phyloP scores from a whole-genome alignment of 2,113 vertebrate genomes.

The Colistium nudipinnis region DNA sequence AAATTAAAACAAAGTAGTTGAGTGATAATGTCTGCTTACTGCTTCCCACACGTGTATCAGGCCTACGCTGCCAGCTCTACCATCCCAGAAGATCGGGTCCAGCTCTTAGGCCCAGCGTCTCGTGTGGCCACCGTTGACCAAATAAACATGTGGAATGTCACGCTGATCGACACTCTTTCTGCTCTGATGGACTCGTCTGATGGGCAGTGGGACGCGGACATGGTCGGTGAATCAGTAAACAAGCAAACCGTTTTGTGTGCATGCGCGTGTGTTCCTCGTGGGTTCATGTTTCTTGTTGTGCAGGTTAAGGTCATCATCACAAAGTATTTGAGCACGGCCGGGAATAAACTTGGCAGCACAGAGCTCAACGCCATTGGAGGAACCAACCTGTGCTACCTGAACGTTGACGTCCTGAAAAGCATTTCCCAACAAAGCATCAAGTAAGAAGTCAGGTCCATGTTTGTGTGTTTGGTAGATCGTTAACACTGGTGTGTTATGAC shows the following conservation, averaged over 20 bases:
- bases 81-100: slow-evolving; percentile 72
- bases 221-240: slow-evolving; percentile 54
- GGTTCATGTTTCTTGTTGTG: neutral
- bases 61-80: slow-evolving; percentile 46
- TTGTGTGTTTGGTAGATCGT: no score
- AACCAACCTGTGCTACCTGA: slow-evolving; percentile 81
- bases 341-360: slow-evolving; percentile 69
- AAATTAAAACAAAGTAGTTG: no score
- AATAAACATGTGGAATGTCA: slow-evolving; percentile 75
- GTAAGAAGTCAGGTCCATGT: slow-evolving; percentile 73
- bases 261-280: neutral
- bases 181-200: slow-evolving; percentile 68
- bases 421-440: slow-evolving; percentile 69
- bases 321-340: slow-evolving; percentile 53
- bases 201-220: slow-evolving; percentile 62
- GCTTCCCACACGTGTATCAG: slow-evolving; percentile 32
- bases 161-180: slow-evolving; percentile 73
- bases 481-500: no score
- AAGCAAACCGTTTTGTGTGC: neutral
- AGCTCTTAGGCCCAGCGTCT: slow-evolving; percentile 68
- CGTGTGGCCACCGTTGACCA: slow-evolving; percentile 58
- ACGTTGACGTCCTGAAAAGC: slow-evolving; percentile 29
- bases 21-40: neutral
- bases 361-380: slow-evolving; percentile 74
- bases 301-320: slow-evolving; percentile 63